Evolutionary conservation across 2,113 vertebrate genomes (phyloP), one percentile per base, ranked within the genome.

Genomic region (Marmota flaviventris): DNA sequence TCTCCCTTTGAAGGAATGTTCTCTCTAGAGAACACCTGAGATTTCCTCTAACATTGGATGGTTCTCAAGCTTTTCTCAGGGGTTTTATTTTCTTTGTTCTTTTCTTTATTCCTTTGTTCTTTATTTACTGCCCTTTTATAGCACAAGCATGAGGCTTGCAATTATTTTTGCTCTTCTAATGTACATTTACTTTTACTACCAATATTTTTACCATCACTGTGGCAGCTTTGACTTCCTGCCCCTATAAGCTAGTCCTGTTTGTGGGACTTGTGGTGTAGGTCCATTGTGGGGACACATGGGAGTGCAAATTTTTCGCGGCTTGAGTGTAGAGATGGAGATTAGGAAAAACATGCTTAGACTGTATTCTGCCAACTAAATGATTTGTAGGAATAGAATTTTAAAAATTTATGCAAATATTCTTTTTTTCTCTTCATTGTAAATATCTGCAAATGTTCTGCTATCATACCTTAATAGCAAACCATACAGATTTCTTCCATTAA

Each of bases 51-150:
- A 67, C 12, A 58, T 27, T 37, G 8, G 8, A 8, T 91, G 48
- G 14, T 42, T 91, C 29, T 82, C 65, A 53, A 56, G 29, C 70
- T 63, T 83, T 32, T 85, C 70, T 79, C 22, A 17, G 53, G 8
- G 32, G 9, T 85, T 91, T 86, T 89, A 4, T 88, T 91, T 84
- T 29, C n/a, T 69, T 75, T 83, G 14, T 93, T 93, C 51, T 93
- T 96, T 53, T 77, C 56, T n/a, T 83, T 34, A 13, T 65, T 58
- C 8, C 84, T 93, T 92, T 96, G 83, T 95, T 93, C 79, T 81
- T 61, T 61, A 1, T 63, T 93, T 85, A 93, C 25, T 93, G 77
- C 25, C 53, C n/a, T 2, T 83, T 95, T 78, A 88, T 61, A 87
- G n/a, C 63, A 81, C 8, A 32, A 18, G 25, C 39, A 16, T 81